Percentiles rank a stretch among this genome's conserved stretches.
Conservation (phyloP, 2,113 vertebrate genomes). For the Sclerurus mexicanus region DNA sequence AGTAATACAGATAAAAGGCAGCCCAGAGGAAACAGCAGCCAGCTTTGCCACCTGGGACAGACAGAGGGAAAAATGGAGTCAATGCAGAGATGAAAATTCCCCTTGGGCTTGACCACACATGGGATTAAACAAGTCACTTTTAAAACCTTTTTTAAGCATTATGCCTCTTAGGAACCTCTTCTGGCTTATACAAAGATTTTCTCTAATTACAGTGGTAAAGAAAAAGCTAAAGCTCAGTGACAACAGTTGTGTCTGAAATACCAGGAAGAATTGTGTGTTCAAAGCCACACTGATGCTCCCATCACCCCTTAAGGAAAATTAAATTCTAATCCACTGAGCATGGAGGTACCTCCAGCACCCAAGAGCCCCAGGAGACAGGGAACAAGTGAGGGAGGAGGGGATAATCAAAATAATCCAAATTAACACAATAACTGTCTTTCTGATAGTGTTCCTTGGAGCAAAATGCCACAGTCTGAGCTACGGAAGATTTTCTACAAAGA, state of each 20-base stretch:
- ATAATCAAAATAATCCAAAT: neutral
- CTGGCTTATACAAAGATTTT: neutral
- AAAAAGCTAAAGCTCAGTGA: neutral
- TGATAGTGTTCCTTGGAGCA: neutral
- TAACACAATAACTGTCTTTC: neutral
- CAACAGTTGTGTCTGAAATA: neutral
- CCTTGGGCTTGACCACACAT: neutral
- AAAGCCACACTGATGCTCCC: neutral
- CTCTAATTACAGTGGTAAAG: neutral
- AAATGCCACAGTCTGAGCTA: neutral
- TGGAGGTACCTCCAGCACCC: neutral
- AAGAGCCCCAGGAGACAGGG: neutral
- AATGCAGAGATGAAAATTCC: neutral
- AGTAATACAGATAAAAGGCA: constrained; percentile 78
- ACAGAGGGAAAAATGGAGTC: neutral
- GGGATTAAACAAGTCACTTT: neutral
- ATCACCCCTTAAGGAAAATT: neutral
- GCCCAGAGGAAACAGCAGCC: constrained; percentile 73
- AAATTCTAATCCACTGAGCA: neutral
- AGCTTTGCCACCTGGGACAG: constrained; percentile 78
- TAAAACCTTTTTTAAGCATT: neutral
- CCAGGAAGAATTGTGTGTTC: neutral
- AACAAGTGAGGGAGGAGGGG: neutral
- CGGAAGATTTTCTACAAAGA: neutral
- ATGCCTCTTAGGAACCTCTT: neutral